These are phyloP conservation scores for Euleptes europaea DNA, from an alignment of 2,113 vertebrate genomes.

Conservation along the genomic window DNA sequence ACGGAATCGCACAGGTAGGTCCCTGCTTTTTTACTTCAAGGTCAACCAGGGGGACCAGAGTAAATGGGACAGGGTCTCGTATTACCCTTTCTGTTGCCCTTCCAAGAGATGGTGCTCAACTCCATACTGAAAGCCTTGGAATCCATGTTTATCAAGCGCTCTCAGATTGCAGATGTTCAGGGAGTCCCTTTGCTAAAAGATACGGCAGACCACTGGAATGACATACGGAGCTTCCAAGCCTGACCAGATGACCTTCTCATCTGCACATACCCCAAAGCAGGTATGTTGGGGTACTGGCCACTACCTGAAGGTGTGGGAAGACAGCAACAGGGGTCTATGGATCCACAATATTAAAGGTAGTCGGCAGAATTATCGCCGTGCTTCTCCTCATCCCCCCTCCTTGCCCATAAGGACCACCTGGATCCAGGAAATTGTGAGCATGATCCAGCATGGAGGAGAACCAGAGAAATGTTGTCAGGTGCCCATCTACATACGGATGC, in stretches of 20 bases:
- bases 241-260: slow-evolving; percentile 80
- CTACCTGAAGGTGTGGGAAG: not conserved
- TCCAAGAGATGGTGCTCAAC: not conserved
- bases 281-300: not conserved
- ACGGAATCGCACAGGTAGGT: not conserved
- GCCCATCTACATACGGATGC: slow-evolving; percentile 10
- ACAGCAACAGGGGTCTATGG: not conserved
- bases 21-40: not conserved
- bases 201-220: slow-evolving; percentile 71
- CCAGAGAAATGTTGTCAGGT: slow-evolving; percentile 6
- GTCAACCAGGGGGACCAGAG: not conserved
- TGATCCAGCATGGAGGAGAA: slow-evolving; percentile 73
- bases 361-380: slow-evolving; percentile 56
- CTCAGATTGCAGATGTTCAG: slow-evolving; percentile 48
- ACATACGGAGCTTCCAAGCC: slow-evolving; percentile 72
- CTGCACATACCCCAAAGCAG: slow-evolving; percentile 83
- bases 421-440: slow-evolving; percentile 83
- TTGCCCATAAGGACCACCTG: slow-evolving; percentile 79
- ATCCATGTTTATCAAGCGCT: not conserved
- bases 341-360: slow-evolving; percentile 37
- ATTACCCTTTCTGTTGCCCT: not conserved
- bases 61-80: not conserved
- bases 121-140: not conserved
- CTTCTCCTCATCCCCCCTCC: slow-evolving; percentile 61
- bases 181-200: slow-evolving; percentile 72